Evolutionary conservation across 2,888 invertebrate genomes (phyloP).

Genomic region (Nephrotoma appendiculata): DNA sequence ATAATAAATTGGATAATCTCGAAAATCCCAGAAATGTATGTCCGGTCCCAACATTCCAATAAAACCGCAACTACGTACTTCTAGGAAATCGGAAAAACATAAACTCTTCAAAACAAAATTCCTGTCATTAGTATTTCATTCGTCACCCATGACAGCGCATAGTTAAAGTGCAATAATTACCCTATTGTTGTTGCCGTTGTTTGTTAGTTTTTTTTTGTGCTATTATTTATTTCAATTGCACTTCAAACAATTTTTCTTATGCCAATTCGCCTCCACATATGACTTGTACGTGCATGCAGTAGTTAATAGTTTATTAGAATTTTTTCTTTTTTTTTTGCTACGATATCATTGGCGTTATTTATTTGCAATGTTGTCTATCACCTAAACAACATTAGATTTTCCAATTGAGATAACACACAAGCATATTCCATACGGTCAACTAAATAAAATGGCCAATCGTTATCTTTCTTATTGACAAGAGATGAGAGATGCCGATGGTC

Average conservation of each 20-base stretch:
- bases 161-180: neutral
- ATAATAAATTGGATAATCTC: no score
- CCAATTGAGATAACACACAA: neutral
- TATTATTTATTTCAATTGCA: neutral
- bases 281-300: no score
- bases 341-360: neutral
- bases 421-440: neutral
- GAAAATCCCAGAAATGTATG: no score
- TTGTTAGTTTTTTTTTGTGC: neutral
- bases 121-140: neutral
- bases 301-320: no score
- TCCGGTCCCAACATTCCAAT: no score
- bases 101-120: neutral
- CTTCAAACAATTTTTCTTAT: neutral
- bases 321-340: neutral
- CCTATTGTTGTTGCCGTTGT: neutral
- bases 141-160: neutral
- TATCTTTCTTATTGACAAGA: no score
- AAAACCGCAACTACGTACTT: no score
- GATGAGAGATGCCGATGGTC: no score
- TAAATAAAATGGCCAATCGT: no score
- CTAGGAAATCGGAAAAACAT: neutral
- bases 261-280: neutral
- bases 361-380: neutral
- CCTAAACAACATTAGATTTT: neutral